Base-by-base conservation (phyloP, 2,888 invertebrate genomes). In the Phalera bucephala region DNA sequence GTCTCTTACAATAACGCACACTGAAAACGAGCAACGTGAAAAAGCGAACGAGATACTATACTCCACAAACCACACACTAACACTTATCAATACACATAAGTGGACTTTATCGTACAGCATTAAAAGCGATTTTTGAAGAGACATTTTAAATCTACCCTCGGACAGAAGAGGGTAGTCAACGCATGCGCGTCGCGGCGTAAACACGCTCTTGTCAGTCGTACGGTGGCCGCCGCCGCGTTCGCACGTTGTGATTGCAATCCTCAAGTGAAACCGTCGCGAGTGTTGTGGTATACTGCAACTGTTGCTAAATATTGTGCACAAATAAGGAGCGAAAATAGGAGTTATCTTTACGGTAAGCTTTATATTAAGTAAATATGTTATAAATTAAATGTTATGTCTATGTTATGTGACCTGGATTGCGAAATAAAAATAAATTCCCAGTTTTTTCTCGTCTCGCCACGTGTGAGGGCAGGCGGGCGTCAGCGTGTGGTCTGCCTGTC, bases 131-230 rank as follows among this genome's bases (percentile, higher is more conserved):
- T 51, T 48, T 71, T 21, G 13, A 31, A 30, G 12, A 19, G 40
- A 34, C 30, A 42, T 34, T 34, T 41, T 34, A 35, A 25, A 48
- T 42, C 39, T 19, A 44, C 14, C 12, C 33, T 40, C 23, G n/a
- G 31, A 29, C 29, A 36, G 26, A 25, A 28, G 75, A 72, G 76
- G 82, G 80, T 79, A 76, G 75, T 58, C 33, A 35, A 61, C 83
- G 85, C 86, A 72, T 76, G 86, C 83, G 82, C 62, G 63, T 19
- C 35, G 41, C 55, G 70, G 64, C 73, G 82, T 85, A 85, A 85
- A 86, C 85, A 85, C 64, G 56, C 71, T 64, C 64, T 40, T 52
- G 49, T 53, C 73, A 81, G 83, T 83, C 64, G 69, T 66, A 64
- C 64, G 74, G 65, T 74, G 72, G 49, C 62, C 50, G 59, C 44